Conservation (phyloP, 92 coral and sea anemone genomes). For the Muricea muricata region DNA sequence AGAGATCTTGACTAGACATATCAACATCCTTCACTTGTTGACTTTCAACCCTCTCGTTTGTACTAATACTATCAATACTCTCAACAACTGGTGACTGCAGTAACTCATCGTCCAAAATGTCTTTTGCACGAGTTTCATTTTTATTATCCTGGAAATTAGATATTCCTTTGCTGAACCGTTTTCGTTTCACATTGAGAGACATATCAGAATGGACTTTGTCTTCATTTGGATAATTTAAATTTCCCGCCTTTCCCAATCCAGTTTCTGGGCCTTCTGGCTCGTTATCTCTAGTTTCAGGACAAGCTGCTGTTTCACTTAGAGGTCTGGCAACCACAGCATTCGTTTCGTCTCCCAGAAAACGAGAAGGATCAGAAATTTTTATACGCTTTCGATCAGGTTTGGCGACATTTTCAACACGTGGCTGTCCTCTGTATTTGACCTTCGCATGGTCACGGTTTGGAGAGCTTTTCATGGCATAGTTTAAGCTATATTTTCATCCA, state of each 20-base stretch:
- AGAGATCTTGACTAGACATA: not conserved
- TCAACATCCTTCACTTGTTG: not conserved
- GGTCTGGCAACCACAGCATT: too few relatives aligned
- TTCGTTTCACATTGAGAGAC: not conserved
- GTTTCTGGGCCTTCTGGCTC: not conserved
- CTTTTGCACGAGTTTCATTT: not conserved
- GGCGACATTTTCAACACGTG: not conserved
- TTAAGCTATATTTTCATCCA: not conserved
- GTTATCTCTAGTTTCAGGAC: too few relatives aligned
- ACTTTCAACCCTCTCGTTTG: not conserved
- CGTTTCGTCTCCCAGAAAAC: too few relatives aligned
- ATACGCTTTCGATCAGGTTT: conserved; percentile 7
- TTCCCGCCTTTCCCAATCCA: not conserved
- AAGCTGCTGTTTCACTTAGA: not conserved
- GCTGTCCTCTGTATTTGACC: conserved; percentile 5
- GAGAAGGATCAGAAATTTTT: not conserved
- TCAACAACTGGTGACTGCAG: conserved; percentile 10
- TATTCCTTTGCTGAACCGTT: not conserved
- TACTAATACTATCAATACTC: not conserved
- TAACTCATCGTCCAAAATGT: conserved; percentile 16
- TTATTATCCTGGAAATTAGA: not conserved
- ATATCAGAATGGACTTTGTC: conserved; percentile 5
- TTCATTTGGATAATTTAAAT: not conserved
- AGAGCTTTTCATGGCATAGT: conserved; percentile 27
- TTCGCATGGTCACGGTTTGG: not conserved